phyloP scores from a whole-genome alignment of 2,888 invertebrate genomes.

The Monoplex corrugatus region DNA sequence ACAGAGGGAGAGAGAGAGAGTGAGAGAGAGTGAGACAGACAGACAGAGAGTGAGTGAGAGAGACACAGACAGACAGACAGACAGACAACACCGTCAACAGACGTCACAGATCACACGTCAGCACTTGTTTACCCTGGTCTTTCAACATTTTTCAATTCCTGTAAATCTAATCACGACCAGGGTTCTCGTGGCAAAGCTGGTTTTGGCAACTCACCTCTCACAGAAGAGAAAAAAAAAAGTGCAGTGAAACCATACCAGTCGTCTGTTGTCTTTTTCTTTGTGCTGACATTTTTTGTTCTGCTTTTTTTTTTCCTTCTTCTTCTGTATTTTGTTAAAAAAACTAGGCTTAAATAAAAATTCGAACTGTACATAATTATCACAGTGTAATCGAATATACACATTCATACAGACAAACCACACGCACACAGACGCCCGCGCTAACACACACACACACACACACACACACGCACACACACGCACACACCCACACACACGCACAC shows the following conservation, averaged over 20 bases:
- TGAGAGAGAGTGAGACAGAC: neutral
- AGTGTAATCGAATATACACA: neutral
- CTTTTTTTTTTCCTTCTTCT: neutral
- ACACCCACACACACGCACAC: neutral
- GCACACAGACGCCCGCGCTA: neutral
- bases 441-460: neutral
- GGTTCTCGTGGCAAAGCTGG: too few relatives aligned
- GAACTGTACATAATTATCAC: too few relatives aligned
- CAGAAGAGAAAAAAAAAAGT: neutral
- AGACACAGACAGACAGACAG: neutral
- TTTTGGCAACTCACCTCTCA: too few relatives aligned
- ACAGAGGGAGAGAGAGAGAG: neutral
- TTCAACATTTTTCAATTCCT: neutral
- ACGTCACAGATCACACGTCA: neutral
- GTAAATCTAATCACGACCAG: neutral
- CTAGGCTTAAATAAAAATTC: neutral
- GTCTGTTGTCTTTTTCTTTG: neutral
- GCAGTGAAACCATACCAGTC: neutral
- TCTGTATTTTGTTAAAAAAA: neutral
- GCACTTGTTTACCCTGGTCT: neutral
- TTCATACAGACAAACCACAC: neutral
- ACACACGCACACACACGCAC: neutral
- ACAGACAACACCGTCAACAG: neutral
- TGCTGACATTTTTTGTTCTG: neutral
- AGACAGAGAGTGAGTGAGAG: neutral